Base-by-base conservation (phyloP, 2,888 invertebrate species). In the Drosophila limbata region DNA sequence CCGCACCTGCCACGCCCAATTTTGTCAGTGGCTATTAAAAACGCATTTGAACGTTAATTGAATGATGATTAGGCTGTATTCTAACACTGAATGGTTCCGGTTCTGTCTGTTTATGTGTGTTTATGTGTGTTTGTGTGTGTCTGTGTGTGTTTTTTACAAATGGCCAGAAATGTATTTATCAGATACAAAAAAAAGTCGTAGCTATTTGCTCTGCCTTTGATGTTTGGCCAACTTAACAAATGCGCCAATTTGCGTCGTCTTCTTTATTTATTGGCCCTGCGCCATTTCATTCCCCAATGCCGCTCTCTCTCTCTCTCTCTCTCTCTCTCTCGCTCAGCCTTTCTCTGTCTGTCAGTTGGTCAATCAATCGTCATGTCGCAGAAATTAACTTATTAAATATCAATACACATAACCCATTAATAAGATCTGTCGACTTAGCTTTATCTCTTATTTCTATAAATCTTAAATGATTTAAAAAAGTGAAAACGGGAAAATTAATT, bases 31-130 rank as follows among this genome's bases (percentile, higher is more conserved):
- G 48, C 72, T 67, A 85, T 88, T 83, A 85, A 79, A 82, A 85
- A 65, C 70, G 48, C 77, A 85, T 83, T 88, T 63, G 55, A 42
- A 76, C 55, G 69, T 64, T 62, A 65, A 69, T 74, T 76, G 74
- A 69, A 76, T 76, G 59, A 42, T 63, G 69, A 78, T 73, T 64
- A 62, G 57, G 13, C 60, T 45, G 17, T 48, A 48, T 60, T 35
- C 28, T n/a, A 47, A 39, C 19, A 10, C 33, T 52, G 25, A 52
- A 19, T 56, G 35, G 73, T 77, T 77, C 73, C 73, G 75, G 60
- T 56, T 33, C 31, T 48, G 39, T 59, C 4, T 39, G 39, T 40
- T 4, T 19, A 0, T 33, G 10, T 31, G 5, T 55, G 19, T n/a
- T 5, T 42, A 13, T 25, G 17, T 53, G 4, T 15, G 10, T 21